Conservation (phyloP, 1,140 invertebrate genomes). For the roundworm (Caenorhabditis elegans) region WBcel235 BX284606.5:15241001-15241500, state of each 20-base stretch:
- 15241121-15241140: conserved; percentile 29
- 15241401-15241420: conserved; percentile 66
- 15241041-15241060: conserved; percentile 38
- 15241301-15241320: too few relatives aligned
- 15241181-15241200: conserved; percentile 1
- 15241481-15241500: too few relatives aligned
- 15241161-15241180: conserved; percentile 31
- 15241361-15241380: conserved; percentile 66
- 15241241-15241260: too few relatives aligned
- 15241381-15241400: conserved; percentile 66
- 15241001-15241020: neutral
- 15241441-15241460: too few relatives aligned
- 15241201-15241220: conserved; percentile 17
- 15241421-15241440: conserved; percentile 50
- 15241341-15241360: conserved; percentile 24
- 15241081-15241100: conserved; percentile 35
- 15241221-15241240: conserved; percentile 25
- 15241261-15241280: too few relatives aligned
- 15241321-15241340: too few relatives aligned
- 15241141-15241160: conserved; percentile 25
- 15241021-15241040: neutral
- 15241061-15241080: conserved; percentile 28
- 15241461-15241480: too few relatives aligned
- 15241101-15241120: neutral
- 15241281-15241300: too few relatives aligned